Evolutionary conservation across 2,888 invertebrate species (phyloP).

Genomic region (Linnaemya tessellans): DNA sequence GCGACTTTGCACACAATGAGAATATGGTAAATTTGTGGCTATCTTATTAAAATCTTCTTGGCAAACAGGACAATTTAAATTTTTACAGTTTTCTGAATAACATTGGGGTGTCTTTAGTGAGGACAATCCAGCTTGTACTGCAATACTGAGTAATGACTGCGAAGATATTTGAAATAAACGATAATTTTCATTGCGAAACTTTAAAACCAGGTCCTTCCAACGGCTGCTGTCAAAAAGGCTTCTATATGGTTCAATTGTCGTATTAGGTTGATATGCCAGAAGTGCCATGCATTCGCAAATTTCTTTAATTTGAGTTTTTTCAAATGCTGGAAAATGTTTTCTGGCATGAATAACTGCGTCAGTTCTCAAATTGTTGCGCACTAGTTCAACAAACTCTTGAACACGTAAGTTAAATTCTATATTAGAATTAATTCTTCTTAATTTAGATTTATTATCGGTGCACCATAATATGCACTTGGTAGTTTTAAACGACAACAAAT

Average conservation of each 20-base stretch:
- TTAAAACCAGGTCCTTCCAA: conserved; percentile 93
- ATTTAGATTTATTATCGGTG: conserved; percentile 97
- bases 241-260: conserved; percentile 89
- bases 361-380: conserved; percentile 92
- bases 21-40: conserved; percentile 94
- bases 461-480: conserved; percentile 96
- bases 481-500: conserved; percentile 92
- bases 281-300: conserved; percentile 98
- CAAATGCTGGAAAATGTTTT: conserved; percentile 94
- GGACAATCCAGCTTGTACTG: conserved; percentile 96
- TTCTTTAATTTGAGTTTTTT: conserved; percentile 93
- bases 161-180: conserved; percentile 96
- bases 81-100: conserved; percentile 88
- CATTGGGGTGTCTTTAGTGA: conserved; percentile 97
- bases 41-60: conserved; percentile 93
- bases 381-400: conserved; percentile 96
- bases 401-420: conserved; percentile 95
- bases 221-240: conserved; percentile 87
- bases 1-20: conserved; percentile 98
- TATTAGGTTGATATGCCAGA: conserved; percentile 94
- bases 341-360: conserved; percentile 98
- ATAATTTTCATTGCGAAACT: conserved; percentile 97
- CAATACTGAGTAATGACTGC: conserved; percentile 95
- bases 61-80: conserved; percentile 96
- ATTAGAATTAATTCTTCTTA: conserved; percentile 95